Conservation (phyloP, 2,113 vertebrate genomes). For the Vidua chalybeata region DNA sequence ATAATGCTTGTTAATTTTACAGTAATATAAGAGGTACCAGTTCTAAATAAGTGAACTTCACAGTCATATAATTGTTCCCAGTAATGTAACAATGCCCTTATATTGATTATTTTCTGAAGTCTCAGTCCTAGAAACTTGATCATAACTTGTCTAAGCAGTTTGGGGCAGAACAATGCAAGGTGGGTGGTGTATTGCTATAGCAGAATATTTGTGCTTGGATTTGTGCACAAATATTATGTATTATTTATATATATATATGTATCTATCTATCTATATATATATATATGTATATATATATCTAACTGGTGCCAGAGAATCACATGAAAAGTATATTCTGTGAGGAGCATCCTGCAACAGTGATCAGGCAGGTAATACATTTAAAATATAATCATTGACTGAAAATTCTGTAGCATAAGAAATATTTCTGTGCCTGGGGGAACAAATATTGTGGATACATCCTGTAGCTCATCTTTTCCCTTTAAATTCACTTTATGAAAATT, state of each 20-base stretch:
- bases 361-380: background rate
- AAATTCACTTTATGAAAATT: background rate
- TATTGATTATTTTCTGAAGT: background rate
- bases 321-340: background rate
- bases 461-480: background rate
- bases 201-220: background rate
- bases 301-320: background rate
- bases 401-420: background rate
- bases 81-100: fast-evolving
- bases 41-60: background rate
- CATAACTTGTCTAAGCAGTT: background rate
- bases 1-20: background rate
- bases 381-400: background rate
- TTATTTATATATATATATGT: background rate
- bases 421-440: background rate
- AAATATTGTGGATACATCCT: background rate
- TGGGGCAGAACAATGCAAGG: background rate
- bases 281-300: too few relatives aligned
- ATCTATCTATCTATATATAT: too few relatives aligned
- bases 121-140: background rate
- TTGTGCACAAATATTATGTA: background rate
- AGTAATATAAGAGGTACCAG: background rate
- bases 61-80: background rate
- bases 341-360: background rate
- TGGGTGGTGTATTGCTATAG: background rate